Evolutionary conservation across 2,888 invertebrate genomes (phyloP).

Genomic region (Megaustenia siamemsis): DNA sequence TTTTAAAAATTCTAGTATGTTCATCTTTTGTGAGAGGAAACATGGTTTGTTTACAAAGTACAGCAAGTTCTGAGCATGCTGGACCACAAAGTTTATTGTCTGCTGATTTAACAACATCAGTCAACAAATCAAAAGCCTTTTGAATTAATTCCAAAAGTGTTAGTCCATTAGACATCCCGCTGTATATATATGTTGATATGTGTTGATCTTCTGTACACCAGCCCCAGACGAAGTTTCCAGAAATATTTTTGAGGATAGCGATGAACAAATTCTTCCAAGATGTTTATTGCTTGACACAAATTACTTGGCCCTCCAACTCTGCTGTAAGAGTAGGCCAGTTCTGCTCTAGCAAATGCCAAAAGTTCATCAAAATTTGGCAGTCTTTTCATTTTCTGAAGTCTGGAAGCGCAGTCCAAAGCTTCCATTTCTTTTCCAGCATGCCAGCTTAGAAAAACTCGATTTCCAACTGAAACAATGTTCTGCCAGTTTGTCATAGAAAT

Average conservation of each 20-base stretch:
- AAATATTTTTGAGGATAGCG: not conserved
- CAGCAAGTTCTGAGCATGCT: slow-evolving; percentile 15
- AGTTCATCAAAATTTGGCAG: not conserved
- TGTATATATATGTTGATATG: not conserved
- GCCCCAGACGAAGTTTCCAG: slow-evolving; percentile 14
- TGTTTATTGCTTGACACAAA: not conserved
- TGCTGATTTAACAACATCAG: not conserved
- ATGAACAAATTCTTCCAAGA: not conserved
- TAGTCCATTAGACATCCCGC: not conserved
- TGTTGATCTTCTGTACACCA: slow-evolving; percentile 3
- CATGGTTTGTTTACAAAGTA: not conserved
- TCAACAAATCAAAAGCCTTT: not conserved
- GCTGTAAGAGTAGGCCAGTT: slow-evolving; percentile 5
- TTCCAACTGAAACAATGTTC: slow-evolving; percentile 10
- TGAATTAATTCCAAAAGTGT: not conserved
- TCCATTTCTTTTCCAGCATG: not conserved
- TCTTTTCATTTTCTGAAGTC: not conserved
- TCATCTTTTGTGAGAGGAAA: not conserved
- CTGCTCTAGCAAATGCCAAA: not conserved
- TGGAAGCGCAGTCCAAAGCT: not conserved
- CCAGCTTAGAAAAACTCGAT: slow-evolving; percentile 3
- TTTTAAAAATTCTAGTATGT: not conserved
- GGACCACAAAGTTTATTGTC: slow-evolving; percentile 6
- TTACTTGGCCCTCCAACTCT: slow-evolving; percentile 27
- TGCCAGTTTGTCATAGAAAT: not conserved